Evolutionary conservation across 2,113 vertebrate genomes (phyloP).

Genomic region (Delphinapterus leucas): DNA sequence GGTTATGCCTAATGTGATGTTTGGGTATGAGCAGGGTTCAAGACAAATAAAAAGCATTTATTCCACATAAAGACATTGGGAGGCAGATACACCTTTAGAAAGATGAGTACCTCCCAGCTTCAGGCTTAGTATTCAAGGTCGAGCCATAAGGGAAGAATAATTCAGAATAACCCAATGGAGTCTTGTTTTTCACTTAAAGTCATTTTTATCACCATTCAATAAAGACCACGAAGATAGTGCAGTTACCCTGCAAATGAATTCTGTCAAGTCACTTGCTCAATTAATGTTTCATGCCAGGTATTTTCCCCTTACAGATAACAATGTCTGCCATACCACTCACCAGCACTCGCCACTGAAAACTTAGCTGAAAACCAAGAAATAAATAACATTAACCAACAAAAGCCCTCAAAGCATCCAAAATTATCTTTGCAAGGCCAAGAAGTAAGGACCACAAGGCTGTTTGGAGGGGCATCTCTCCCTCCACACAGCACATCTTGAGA

Average conservation of each 20-base stretch:
- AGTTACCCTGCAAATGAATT: background rate
- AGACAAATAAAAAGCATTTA: background rate
- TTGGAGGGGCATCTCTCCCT: background rate
- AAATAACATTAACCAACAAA: background rate
- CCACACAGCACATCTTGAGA: background rate
- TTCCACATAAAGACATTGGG: background rate
- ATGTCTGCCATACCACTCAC: background rate
- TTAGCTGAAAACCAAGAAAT: conserved; percentile 7
- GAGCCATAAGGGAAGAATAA: background rate
- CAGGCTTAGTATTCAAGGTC: background rate
- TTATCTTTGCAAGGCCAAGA: background rate
- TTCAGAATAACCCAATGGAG: background rate
- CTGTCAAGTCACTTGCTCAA: background rate
- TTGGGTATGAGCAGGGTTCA: background rate
- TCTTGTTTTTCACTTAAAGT: background rate
- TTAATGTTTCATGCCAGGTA: background rate
- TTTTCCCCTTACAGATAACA: background rate
- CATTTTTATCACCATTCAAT: background rate
- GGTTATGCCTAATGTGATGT: background rate
- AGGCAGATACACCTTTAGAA: background rate
- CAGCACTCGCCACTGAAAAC: background rate
- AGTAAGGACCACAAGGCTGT: background rate
- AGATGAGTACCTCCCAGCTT: background rate
- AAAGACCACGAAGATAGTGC: background rate
- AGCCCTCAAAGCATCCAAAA: background rate